Percentiles rank a stretch among this genome's conserved stretches.
phyloP scores from a whole-genome alignment of 2,797 vertebrate species.

The Hipposideros larvatus region DNA sequence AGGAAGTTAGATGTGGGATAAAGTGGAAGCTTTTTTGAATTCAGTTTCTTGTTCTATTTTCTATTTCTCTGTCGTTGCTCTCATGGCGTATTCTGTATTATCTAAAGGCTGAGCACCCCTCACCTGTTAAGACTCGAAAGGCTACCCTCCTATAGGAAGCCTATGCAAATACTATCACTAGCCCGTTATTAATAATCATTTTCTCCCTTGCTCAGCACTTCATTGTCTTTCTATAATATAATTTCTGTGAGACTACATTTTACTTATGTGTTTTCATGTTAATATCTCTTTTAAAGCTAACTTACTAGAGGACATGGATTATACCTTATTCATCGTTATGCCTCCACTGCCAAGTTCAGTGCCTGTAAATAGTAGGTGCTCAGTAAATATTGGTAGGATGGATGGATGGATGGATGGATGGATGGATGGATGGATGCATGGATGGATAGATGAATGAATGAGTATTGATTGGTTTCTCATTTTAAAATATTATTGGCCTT shows the following conservation, averaged over 20 bases:
- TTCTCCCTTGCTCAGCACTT: neutral
- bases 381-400: neutral
- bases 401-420: neutral
- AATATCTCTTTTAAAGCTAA: neutral
- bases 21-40: neutral
- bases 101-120: neutral
- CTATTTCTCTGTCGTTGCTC: neutral
- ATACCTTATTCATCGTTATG: neutral
- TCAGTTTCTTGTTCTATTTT: neutral
- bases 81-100: neutral
- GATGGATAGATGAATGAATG: neutral
- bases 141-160: neutral
- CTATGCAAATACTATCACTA: neutral
- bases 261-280: neutral
- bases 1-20: neutral
- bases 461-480: neutral
- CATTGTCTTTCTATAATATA: neutral
- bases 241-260: neutral
- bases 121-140: neutral
- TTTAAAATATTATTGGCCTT: conserved; percentile 11
- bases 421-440: neutral
- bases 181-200: neutral
- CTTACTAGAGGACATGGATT: neutral
- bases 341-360: neutral
- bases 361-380: neutral